phyloP scores from a whole-genome alignment of 2,797 vertebrate genomes.

The Gorsachius magnificus region DNA sequence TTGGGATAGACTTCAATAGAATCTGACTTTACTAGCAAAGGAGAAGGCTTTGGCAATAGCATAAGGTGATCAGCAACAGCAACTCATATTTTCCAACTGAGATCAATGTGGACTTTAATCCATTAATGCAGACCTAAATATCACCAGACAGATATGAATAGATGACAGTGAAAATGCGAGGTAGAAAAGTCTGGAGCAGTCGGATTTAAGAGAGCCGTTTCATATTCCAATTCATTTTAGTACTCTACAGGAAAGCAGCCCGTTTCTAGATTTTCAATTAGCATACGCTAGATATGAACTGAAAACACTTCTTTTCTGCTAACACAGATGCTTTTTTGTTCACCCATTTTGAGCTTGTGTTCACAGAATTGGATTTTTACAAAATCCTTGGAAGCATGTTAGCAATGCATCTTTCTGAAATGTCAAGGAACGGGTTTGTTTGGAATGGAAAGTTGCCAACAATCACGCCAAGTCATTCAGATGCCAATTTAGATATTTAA shows the following conservation, averaged over 20 bases:
- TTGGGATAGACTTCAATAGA: conserved; percentile 87
- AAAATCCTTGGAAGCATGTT: conserved; percentile 47
- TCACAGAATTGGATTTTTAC: conserved; percentile 60
- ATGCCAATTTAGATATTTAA: conserved; percentile 51
- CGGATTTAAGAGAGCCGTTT: conserved; percentile 62
- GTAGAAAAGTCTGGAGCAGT: conserved; percentile 45
- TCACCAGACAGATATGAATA: conserved; percentile 69
- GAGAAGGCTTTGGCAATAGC: conserved; percentile 73
- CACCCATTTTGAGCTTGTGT: conserved; percentile 36
- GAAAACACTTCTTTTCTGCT: conserved; percentile 60
- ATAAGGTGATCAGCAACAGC: conserved; percentile 72
- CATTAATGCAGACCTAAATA: conserved; percentile 70
- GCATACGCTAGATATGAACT: conserved; percentile 60
- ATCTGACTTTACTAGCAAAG: conserved; percentile 74
- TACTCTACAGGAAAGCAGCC: conserved; percentile 63
- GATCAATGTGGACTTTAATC: conserved; percentile 74
- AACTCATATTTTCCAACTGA: conserved; percentile 77
- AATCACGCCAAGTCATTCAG: conserved; percentile 28
- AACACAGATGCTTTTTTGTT: conserved; percentile 65
- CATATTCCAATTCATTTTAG: conserved; percentile 65
- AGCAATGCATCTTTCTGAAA: conserved; percentile 59
- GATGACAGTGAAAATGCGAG: conserved; percentile 53
- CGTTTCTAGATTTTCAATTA: conserved; percentile 74
- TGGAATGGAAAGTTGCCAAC: conserved; percentile 32
- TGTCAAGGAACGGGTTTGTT: conserved; percentile 45